Evolutionary conservation across 1,140 invertebrate genomes (phyloP).

Genomic region (Drosophila albomicans): DNA sequence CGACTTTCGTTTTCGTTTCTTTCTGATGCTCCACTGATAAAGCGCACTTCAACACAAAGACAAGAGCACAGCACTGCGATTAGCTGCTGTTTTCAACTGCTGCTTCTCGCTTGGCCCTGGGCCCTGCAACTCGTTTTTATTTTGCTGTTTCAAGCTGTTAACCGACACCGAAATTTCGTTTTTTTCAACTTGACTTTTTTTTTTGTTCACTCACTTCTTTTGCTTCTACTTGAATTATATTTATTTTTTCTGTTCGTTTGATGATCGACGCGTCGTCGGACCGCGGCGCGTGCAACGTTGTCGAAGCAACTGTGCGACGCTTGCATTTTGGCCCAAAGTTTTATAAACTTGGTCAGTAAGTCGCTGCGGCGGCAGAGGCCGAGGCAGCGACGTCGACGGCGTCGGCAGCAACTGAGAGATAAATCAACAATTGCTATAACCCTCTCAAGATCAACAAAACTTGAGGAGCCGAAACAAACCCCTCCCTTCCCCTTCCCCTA

Average conservation of each 20-base stretch:
- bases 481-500: neutral
- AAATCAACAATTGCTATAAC: conserved; percentile 76
- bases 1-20: conserved; percentile 80
- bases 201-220: conserved; percentile 27
- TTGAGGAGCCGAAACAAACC: conserved; percentile 41
- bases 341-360: conserved; percentile 82
- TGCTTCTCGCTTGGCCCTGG: conserved; percentile 54
- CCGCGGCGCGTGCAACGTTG: conserved; percentile 75
- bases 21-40: conserved; percentile 55
- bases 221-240: conserved; percentile 29
- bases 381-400: conserved; percentile 19
- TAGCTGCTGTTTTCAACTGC: conserved; percentile 35
- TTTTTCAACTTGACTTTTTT: conserved; percentile 6
- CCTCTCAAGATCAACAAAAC: conserved; percentile 78
- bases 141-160: conserved; percentile 19
- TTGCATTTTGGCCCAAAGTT: conserved; percentile 82
- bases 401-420: conserved; percentile 61
- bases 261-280: conserved; percentile 64
- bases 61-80: conserved; percentile 6
- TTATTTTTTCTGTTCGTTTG: conserved; percentile 17
- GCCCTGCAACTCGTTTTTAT: conserved; percentile 71
- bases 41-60: conserved; percentile 66
- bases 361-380: conserved; percentile 30
- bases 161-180: conserved; percentile 43
- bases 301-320: conserved; percentile 77